Evolutionary conservation across 2,797 vertebrate species (phyloP).

Genomic region (Leucoraja ocellata): DNA sequence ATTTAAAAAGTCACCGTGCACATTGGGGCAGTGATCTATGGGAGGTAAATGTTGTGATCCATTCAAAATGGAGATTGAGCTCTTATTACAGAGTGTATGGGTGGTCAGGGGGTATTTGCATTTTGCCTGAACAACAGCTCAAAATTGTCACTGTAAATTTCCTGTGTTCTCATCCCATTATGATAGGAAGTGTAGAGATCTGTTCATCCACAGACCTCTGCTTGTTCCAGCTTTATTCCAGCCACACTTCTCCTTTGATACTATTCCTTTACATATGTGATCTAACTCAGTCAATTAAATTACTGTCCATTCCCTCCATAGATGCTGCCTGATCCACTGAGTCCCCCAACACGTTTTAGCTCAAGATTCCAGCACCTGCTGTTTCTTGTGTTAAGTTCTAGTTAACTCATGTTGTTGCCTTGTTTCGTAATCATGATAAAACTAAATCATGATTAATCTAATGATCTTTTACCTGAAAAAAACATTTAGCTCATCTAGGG

Average conservation of each 20-base stretch:
- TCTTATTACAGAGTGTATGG: neutral
- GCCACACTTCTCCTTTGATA: too few species aligned
- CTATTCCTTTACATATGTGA: neutral
- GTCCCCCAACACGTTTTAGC: too few species aligned
- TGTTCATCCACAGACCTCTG: neutral
- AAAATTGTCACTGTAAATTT: neutral
- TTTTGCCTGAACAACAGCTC: neutral
- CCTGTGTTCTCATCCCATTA: neutral
- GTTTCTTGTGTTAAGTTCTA: neutral
- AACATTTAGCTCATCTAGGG: neutral
- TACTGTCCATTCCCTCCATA: too few species aligned
- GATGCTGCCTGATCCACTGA: too few species aligned
- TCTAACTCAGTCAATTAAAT: too few species aligned
- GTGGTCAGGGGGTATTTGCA: neutral
- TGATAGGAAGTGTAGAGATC: neutral
- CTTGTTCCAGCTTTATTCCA: neutral
- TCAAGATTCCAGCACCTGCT: too few species aligned
- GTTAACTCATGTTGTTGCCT: neutral
- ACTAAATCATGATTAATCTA: neutral
- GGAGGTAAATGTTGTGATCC: neutral
- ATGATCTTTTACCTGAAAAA: neutral
- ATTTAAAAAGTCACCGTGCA: neutral
- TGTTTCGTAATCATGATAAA: neutral
- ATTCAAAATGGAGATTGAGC: neutral
- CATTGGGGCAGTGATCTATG: neutral